Base-by-base conservation (phyloP, 2,888 invertebrate genomes). In the Palloptera scutellata region DNA sequence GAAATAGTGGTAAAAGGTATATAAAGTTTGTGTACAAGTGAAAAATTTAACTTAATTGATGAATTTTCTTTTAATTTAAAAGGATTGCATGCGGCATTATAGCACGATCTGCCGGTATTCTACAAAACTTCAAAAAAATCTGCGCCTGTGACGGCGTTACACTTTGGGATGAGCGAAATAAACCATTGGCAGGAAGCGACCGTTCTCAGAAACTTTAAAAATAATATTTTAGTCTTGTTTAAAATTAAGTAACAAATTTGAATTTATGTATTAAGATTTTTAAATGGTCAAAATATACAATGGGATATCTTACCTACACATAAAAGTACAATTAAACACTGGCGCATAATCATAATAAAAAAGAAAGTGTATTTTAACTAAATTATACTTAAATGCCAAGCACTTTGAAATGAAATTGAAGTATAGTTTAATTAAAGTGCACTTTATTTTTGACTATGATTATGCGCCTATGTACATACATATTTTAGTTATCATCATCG, bases 121-220 rank as follows among this genome's bases (percentile, higher is more conserved):
- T 94, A 79, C 89, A 95, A 83, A 96, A 96, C 81, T 89, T 91
- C 1, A 96, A 96, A 80, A 89, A 91, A 12, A 91, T 96, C 64
- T 96, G 96, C 85, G 92, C 93, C 1, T 96, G 96, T 84, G 95
- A 95, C 86, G 96, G 96, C 0, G 89, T 93, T 0, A 91, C 93
- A 0, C 87, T 96, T 11, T 96, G 96, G 96, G 94, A 96, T 81
- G 96, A 96, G 84, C 86, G 89, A 57, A 88, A 90, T 69, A 86
- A 87, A 58, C 89, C 90, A 3, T 57, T 80, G 45, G 84, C 83
- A 1, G 85, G 85, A 30, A 79, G 79, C 3, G 71, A 73, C 12
- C 77, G 84, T 10, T 70, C 77, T 0, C 77, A 78, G 65, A 80
- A 80, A 67, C 68, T 79, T 0, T 81, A 15, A 48, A 48, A 48